phyloP scores from a whole-genome alignment of 1,140 invertebrate species.

The Diorhabda elongata region DNA sequence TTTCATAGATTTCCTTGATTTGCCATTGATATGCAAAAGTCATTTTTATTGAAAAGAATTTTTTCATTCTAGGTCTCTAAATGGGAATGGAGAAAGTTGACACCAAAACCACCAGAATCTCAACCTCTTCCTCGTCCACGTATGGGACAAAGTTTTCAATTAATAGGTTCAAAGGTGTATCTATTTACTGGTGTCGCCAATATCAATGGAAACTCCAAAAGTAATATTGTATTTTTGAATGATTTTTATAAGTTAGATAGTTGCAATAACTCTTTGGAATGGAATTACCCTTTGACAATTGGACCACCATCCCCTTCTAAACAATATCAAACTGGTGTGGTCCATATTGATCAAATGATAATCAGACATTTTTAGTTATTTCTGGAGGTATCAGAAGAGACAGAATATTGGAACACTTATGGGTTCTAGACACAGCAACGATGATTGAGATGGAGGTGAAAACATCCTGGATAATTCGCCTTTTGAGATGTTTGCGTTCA shows the following conservation, averaged over 20 bases:
- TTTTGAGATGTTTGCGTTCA: conserved; percentile 90
- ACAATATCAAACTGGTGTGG: conserved; percentile 94
- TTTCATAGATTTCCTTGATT: no score
- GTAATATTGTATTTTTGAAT: conserved; percentile 83
- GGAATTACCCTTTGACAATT: conserved; percentile 86
- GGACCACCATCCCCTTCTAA: conserved; percentile 82
- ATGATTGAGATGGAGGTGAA: conserved; percentile 75
- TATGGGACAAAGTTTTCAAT: conserved; percentile 94
- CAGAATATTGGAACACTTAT: conserved; percentile 83
- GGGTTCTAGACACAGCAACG: conserved; percentile 79
- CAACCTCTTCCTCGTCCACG: conserved; percentile 85
- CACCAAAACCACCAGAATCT: conserved; percentile 80
- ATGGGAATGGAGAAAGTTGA: conserved; percentile 97
- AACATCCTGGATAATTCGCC: conserved; percentile 80
- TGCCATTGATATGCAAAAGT: no score
- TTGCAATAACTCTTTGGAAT: conserved; percentile 70
- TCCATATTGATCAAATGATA: conserved; percentile 75
- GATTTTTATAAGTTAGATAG: conserved; percentile 90
- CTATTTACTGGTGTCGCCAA: conserved; percentile 97
- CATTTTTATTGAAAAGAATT: background rate
- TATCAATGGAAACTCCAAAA: conserved; percentile 96
- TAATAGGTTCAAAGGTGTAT: conserved; percentile 92
- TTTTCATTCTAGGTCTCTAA: conserved; percentile 65
- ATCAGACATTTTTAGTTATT: conserved; percentile 81
- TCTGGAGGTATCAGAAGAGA: conserved; percentile 99